These are phyloP conservation scores for Kradibia gibbosae DNA, from an alignment of 1,140 invertebrate genomes.

Conservation along the genomic window DNA sequence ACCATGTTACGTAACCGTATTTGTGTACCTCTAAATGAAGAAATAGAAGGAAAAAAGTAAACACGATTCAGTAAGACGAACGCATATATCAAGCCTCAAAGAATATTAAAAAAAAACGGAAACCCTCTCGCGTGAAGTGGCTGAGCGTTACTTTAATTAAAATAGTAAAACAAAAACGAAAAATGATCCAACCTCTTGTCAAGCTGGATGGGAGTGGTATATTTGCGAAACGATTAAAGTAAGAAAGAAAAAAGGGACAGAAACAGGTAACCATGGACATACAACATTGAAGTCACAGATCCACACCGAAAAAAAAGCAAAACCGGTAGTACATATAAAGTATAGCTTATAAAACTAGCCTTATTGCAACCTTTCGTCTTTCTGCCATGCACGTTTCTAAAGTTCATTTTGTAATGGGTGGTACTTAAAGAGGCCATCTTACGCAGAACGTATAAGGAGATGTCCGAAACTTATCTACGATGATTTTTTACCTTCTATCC, in stretches of 20 bases:
- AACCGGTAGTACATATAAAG: conserved; percentile 51
- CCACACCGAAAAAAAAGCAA: conserved; percentile 14
- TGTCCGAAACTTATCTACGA: neutral
- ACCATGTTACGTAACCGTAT: neutral
- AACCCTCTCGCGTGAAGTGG: neutral
- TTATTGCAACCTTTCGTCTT: conserved; percentile 62
- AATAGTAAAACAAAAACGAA: neutral
- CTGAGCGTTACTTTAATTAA: conserved; percentile 7
- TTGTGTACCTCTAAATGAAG: neutral
- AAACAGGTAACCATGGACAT: neutral
- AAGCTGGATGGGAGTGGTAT: neutral
- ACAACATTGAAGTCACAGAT: conserved; percentile 35
- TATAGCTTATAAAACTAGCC: conserved; percentile 67
- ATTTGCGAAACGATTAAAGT: conserved; percentile 35
- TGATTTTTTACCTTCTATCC: neutral
- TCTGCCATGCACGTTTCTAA: conserved; percentile 5
- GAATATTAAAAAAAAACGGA: conserved; percentile 30
- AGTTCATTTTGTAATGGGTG: conserved; percentile 63
- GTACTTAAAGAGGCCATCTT: conserved; percentile 13
- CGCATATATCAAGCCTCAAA: neutral
- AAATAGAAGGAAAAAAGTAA: neutral
- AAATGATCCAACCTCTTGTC: neutral
- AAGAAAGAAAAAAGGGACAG: conserved; percentile 32
- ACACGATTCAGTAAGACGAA: neutral
- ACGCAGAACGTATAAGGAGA: conserved; percentile 23